Conservation (phyloP, 1,140 invertebrate species). For the Phocides pigmalion region DNA sequence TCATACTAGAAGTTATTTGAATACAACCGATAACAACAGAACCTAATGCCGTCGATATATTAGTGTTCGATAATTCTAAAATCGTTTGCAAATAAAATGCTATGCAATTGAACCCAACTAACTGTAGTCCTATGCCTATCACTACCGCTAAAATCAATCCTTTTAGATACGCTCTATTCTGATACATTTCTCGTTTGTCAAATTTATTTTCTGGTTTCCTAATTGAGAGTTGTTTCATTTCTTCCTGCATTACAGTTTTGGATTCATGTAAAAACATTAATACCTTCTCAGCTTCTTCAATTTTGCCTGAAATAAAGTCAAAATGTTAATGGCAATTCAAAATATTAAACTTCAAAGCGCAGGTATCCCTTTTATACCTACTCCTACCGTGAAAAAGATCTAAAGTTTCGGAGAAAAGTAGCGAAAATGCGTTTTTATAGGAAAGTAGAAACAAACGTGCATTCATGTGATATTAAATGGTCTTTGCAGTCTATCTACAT, state of each 20-base stretch:
- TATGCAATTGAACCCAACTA: constrained; percentile 87
- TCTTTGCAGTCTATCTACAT: too few species aligned
- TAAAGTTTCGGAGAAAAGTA: too few species aligned
- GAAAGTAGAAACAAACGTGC: too few species aligned
- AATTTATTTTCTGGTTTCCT: constrained; percentile 26
- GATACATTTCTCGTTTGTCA: constrained; percentile 38
- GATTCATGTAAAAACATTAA: constrained; percentile 31
- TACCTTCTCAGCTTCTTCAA: constrained; percentile 27
- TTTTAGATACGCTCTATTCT: constrained; percentile 44
- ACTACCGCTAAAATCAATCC: constrained; percentile 33
- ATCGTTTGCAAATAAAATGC: constrained; percentile 88
- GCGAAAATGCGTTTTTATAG: too few species aligned
- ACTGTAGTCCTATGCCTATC: constrained; percentile 85
- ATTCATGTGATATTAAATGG: too few species aligned
- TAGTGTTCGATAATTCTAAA: constrained; percentile 83
- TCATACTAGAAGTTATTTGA: constrained; percentile 83
- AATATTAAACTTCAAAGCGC: too few species aligned
- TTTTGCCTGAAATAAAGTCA: constrained; percentile 28
- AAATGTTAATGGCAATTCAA: too few species aligned
- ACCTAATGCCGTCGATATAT: constrained; percentile 83
- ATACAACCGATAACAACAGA: constrained; percentile 87
- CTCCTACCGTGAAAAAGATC: too few species aligned
- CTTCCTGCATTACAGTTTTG: constrained; percentile 1
- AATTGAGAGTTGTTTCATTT: constrained; percentile 23
- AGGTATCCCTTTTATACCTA: too few species aligned